Percentiles rank a stretch among this genome's conserved stretches.
These are phyloP conservation scores for Ageneiosus marmoratus DNA, from an alignment of 2,113 vertebrate species.

Conservation along the genomic window DNA sequence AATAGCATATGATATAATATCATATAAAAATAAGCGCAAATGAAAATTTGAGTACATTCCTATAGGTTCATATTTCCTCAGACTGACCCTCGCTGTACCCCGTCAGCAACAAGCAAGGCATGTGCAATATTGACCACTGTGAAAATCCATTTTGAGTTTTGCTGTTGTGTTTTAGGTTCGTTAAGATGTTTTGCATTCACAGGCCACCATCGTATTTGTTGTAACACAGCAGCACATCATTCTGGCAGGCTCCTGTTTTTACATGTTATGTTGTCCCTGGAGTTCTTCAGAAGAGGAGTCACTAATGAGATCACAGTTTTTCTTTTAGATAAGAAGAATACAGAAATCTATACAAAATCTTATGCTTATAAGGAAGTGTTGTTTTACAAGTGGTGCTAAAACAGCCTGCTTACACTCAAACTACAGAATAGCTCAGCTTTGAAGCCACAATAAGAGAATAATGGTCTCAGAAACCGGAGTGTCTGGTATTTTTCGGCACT, in stretches of 20 bases:
- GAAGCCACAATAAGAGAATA: conserved; percentile 35
- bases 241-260: not conserved
- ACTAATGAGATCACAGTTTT: conserved; percentile 25
- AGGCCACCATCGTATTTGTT: not conserved
- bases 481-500: conserved; percentile 3
- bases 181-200: not conserved
- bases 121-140: not conserved
- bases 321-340: conserved; percentile 8
- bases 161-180: not conserved
- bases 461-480: not conserved
- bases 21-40: not conserved
- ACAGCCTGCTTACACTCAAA: conserved; percentile 41
- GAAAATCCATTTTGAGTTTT: not conserved
- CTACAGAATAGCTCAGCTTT: conserved; percentile 37
- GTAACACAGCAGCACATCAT: not conserved
- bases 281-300: conserved; percentile 21
- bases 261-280: not conserved
- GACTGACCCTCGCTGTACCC: not conserved
- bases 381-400: conserved; percentile 34
- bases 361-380: conserved; percentile 47
- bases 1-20: no score
- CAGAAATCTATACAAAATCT: conserved; percentile 39
- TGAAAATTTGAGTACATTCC: not conserved
- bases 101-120: not conserved
- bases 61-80: not conserved